phyloP scores from a whole-genome alignment of 2,888 invertebrate genomes.

The Diplolepis rosae region DNA sequence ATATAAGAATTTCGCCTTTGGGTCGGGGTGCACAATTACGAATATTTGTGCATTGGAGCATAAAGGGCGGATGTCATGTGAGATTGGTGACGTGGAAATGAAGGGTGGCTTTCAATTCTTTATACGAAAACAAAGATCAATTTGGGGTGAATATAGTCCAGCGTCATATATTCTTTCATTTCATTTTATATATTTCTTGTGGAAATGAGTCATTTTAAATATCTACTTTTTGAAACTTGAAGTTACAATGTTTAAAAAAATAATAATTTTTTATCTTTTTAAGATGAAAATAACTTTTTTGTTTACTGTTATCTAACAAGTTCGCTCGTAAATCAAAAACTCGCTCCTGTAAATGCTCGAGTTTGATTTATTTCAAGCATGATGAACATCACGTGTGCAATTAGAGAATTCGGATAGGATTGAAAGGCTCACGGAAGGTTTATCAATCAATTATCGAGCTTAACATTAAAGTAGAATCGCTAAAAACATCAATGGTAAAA shows the following conservation, averaged over 20 bases:
- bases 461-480: slow-evolving; percentile 2
- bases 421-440: slow-evolving; percentile 5
- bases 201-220: neutral
- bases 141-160: neutral
- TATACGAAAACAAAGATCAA: neutral
- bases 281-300: neutral
- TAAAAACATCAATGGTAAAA: neutral
- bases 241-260: neutral
- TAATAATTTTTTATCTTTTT: neutral
- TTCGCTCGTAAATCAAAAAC: slow-evolving; percentile 1
- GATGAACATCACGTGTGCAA: slow-evolving; percentile 23
- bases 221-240: neutral
- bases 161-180: neutral
- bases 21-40: neutral
- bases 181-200: neutral
- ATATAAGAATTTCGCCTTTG: neutral
- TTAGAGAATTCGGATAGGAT: slow-evolving; percentile 3
- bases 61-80: neutral
- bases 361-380: slow-evolving; percentile 25
- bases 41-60: slow-evolving; percentile 1
- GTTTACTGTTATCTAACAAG: neutral
- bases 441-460: neutral
- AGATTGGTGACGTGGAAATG: neutral
- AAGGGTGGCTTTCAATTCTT: neutral
- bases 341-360: slow-evolving; percentile 22